phyloP scores from a whole-genome alignment of 2,113 vertebrate species.

The Halcyon senegalensis region DNA sequence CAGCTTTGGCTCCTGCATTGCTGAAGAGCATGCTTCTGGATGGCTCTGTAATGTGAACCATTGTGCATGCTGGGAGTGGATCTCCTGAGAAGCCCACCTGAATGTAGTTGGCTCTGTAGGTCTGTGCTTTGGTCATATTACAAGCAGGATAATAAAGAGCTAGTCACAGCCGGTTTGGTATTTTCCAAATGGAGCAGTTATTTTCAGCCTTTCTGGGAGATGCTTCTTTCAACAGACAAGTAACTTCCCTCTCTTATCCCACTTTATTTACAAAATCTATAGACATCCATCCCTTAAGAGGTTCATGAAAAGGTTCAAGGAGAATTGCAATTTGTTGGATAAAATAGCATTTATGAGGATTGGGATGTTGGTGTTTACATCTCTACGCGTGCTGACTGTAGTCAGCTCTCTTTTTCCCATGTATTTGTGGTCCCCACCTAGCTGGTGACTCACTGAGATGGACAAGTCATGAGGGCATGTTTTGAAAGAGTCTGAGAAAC shows the following conservation, averaged over 20 bases:
- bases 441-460: neutral
- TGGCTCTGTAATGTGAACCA: neutral
- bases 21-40: neutral
- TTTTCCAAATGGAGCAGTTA: neutral
- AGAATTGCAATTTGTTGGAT: neutral
- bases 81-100: neutral
- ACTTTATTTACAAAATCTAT: neutral
- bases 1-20: neutral
- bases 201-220: neutral
- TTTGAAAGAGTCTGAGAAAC: neutral
- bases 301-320: neutral
- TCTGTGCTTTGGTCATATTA: neutral
- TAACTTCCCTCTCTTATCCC: neutral
- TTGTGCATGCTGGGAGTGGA: neutral
- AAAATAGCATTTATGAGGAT: neutral
- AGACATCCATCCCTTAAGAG: neutral
- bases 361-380: neutral
- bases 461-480: neutral
- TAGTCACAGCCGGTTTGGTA: neutral
- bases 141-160: neutral
- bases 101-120: neutral
- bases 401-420: neutral
- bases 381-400: neutral
- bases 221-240: neutral
- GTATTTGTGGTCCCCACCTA: neutral